Evolutionary conservation across 2,797 vertebrate species (phyloP).

Genomic region (Clarias pachynema): DNA sequence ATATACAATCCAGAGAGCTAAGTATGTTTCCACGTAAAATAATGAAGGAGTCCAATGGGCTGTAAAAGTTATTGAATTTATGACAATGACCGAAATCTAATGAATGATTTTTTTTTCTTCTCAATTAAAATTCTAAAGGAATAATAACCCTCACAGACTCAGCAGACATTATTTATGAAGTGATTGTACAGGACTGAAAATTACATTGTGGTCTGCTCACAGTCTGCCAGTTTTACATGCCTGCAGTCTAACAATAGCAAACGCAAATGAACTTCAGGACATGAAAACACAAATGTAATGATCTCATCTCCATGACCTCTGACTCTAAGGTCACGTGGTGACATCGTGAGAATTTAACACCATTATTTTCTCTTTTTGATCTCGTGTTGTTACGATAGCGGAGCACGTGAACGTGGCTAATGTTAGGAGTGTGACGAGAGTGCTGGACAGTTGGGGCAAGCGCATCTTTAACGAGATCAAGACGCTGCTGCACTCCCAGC

Average conservation of each 20-base stretch:
- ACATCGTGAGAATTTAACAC: conserved; percentile 30
- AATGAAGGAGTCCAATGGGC: neutral
- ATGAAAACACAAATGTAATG: conserved; percentile 17
- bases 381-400: conserved; percentile 62
- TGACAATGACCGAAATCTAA: conserved; percentile 5
- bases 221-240: neutral
- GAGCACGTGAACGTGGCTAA: conserved; percentile 78
- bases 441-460: conserved; percentile 80
- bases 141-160: neutral
- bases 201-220: neutral
- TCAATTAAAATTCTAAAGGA: conserved; percentile 6
- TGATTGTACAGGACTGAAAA: conserved; percentile 9
- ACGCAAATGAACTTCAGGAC: neutral
- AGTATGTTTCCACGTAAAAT: conserved; percentile 11
- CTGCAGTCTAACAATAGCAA: neutral
- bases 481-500: conserved; percentile 77
- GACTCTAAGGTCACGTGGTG: neutral
- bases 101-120: neutral
- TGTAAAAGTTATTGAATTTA: conserved; percentile 3
- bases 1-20: neutral
- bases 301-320: conserved; percentile 24
- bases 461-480: conserved; percentile 80
- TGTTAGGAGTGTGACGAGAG: conserved; percentile 79
- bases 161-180: neutral
- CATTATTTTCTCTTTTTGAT: conserved; percentile 10